These are phyloP conservation scores for Tiaroga cobitis DNA, from an alignment of 2,797 vertebrate species.

Conservation along the genomic window DNA sequence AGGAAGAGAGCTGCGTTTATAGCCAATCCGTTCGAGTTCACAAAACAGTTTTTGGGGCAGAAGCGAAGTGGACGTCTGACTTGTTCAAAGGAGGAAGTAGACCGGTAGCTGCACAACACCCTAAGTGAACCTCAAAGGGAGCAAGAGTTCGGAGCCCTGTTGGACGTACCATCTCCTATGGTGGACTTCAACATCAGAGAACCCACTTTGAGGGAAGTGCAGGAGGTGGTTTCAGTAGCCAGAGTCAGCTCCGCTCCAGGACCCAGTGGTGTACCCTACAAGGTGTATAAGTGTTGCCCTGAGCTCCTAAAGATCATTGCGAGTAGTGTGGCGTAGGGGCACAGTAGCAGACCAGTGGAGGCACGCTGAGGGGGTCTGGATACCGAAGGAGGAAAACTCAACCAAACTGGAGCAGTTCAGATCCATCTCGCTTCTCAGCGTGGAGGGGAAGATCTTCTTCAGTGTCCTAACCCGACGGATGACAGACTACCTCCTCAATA, in stretches of 20 bases:
- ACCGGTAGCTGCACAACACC: background rate
- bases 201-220: too few species aligned
- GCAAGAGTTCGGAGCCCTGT: too few species aligned
- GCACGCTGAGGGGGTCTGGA: background rate
- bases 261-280: too few species aligned
- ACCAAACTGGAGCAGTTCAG: background rate
- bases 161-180: too few species aligned
- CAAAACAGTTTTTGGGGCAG: too few species aligned
- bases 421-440: background rate
- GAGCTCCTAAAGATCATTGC: background rate
- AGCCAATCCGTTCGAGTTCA: too few species aligned
- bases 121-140: background rate
- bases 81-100: background rate
- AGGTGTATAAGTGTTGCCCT: background rate
- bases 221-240: background rate
- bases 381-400: slow-evolving; percentile 21
- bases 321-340: background rate
- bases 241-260: too few species aligned
- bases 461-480: too few species aligned
- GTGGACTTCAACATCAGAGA: too few species aligned
- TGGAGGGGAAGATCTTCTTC: slow-evolving; percentile 10
- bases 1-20: background rate
- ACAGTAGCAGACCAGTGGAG: background rate
- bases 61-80: background rate
- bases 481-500: too few species aligned